Conservation (phyloP, 2,888 invertebrate species). For the Argyresthia goedartella region DNA sequence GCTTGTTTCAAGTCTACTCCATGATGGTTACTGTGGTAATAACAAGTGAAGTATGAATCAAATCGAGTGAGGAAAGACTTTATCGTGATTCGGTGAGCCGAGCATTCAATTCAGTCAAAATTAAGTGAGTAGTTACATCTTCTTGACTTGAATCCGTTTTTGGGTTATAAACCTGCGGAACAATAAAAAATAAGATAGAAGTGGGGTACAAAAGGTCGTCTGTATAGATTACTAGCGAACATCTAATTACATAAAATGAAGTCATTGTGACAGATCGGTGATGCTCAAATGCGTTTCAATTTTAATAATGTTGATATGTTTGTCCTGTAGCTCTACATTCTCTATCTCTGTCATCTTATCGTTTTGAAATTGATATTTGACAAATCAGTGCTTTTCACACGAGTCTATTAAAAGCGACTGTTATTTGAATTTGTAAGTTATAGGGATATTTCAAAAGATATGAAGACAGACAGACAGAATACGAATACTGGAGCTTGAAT, state of each 20-base stretch:
- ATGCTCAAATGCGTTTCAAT: no score
- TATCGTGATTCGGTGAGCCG: conserved; percentile 59
- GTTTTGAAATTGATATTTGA: no score
- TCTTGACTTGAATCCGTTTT: conserved; percentile 70
- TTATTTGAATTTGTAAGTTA: no score
- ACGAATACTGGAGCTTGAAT: no score
- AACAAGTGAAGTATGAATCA: conserved; percentile 60
- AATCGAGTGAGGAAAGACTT: conserved; percentile 53
- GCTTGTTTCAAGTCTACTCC: conserved; percentile 43
- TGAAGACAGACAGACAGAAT: no score
- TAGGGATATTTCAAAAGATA: no score
- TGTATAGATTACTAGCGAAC: conserved; percentile 9
- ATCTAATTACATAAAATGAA: conserved; percentile 42
- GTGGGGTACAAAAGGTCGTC: neutral
- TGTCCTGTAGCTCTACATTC: no score
- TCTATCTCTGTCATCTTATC: no score
- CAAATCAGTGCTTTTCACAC: no score
- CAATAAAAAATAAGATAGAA: conserved; percentile 52
- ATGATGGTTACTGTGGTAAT: conserved; percentile 44
- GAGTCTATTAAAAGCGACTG: no score
- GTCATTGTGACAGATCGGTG: neutral
- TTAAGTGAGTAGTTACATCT: conserved; percentile 65
- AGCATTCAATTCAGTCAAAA: conserved; percentile 43
- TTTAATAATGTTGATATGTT: no score
- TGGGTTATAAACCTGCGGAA: conserved; percentile 72